phyloP scores from a whole-genome alignment of 2,113 vertebrate species.

The Ptychochromis oligacanthus region DNA sequence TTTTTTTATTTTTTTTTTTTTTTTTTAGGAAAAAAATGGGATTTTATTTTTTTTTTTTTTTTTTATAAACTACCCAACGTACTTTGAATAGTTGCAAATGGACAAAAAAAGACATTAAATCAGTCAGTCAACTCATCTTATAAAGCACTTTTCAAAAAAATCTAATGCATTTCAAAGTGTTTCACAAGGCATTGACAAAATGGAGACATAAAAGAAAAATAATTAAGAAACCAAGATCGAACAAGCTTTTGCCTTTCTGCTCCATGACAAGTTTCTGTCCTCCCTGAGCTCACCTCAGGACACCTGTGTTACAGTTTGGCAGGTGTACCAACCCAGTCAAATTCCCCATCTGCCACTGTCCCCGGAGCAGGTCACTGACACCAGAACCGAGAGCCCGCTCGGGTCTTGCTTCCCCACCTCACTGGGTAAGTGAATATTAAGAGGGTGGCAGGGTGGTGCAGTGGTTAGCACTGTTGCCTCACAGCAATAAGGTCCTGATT shows the following conservation, averaged over 20 bases:
- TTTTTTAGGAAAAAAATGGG: no score
- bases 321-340: background rate
- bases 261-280: background rate
- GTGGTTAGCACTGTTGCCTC: background rate
- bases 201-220: background rate
- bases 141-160: no score
- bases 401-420: background rate
- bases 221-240: background rate
- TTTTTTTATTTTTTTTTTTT: no score
- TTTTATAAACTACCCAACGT: no score
- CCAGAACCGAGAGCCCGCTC: background rate
- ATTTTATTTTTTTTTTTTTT: no score
- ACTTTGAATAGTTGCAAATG: no score
- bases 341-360: background rate
- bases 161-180: no score
- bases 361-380: background rate
- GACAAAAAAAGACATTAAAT: no score
- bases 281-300: background rate
- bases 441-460: fast-evolving
- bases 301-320: background rate
- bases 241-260: background rate
- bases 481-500: background rate
- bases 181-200: background rate
- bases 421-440: background rate
- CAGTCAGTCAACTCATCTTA: no score